phyloP scores from a whole-genome alignment of 2,113 vertebrate species.

The Lampris incognitus region DNA sequence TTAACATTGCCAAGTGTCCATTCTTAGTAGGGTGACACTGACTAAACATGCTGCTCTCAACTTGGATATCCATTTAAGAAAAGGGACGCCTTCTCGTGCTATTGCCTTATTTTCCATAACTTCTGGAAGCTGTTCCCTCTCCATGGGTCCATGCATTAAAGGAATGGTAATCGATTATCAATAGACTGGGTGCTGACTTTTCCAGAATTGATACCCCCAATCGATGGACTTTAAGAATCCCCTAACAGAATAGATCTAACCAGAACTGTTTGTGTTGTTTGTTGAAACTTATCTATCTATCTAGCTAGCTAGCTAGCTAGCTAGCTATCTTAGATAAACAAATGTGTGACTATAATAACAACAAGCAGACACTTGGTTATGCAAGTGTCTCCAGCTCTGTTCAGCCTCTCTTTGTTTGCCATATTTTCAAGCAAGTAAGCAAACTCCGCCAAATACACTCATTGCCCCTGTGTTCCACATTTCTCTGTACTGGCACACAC shows the following conservation, averaged over 20 bases:
- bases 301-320: too few relatives aligned
- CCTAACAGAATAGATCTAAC: too few relatives aligned
- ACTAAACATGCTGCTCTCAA: background rate
- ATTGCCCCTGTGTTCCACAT: too few relatives aligned
- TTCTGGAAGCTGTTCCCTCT: background rate
- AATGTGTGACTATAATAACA: background rate
- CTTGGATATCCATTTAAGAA: background rate
- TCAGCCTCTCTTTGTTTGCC: slow-evolving; percentile 30
- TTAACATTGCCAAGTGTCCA: background rate
- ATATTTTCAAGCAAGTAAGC: slow-evolving; percentile 41
- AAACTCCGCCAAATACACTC: too few relatives aligned
- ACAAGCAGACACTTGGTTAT: background rate
- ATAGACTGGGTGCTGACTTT: too few relatives aligned
- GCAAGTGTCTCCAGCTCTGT: slow-evolving; percentile 17
- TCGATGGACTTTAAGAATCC: too few relatives aligned
- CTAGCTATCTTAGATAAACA: background rate
- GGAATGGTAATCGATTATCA: too few relatives aligned
- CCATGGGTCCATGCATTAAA: too few relatives aligned
- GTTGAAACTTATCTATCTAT: background rate
- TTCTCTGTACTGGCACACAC: too few relatives aligned
- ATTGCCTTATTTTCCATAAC: background rate
- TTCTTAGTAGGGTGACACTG: background rate
- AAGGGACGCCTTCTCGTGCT: background rate
- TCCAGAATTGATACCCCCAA: too few relatives aligned
- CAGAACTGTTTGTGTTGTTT: background rate